Evolutionary conservation across 2,888 invertebrate genomes (phyloP).

Genomic region (Euspilapteryx auroguttella): DNA sequence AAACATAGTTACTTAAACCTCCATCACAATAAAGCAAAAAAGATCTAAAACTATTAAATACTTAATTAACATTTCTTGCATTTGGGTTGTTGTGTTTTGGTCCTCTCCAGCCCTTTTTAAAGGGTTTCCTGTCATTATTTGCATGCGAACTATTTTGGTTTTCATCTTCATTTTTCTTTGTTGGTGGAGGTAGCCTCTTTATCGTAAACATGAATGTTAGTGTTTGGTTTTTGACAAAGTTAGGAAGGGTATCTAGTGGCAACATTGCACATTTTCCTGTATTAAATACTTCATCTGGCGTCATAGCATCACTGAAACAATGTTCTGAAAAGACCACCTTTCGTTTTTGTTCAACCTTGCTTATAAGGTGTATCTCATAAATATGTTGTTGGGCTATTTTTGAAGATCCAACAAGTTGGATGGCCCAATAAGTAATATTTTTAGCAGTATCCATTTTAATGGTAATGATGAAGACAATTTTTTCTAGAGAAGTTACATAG

Average conservation of each 20-base stretch:
- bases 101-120: too few relatives aligned
- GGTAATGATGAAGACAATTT: slow-evolving; percentile 32
- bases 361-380: slow-evolving; percentile 35
- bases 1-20: not conserved
- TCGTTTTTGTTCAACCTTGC: slow-evolving; percentile 26
- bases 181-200: slow-evolving; percentile 16
- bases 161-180: slow-evolving; percentile 11
- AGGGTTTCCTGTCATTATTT: too few relatives aligned
- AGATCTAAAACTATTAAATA: not conserved
- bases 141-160: too few relatives aligned
- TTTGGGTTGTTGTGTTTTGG: too few relatives aligned
- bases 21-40: not conserved
- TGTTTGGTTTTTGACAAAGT: slow-evolving; percentile 29
- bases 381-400: slow-evolving; percentile 28
- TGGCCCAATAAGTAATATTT: slow-evolving; percentile 35
- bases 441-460: slow-evolving; percentile 33
- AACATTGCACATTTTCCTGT: slow-evolving; percentile 31
- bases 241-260: slow-evolving; percentile 22
- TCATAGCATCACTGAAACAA: slow-evolving; percentile 34
- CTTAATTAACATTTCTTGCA: not conserved
- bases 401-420: slow-evolving; percentile 39
- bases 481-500: slow-evolving; percentile 24
- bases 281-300: slow-evolving; percentile 34
- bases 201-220: slow-evolving; percentile 30
- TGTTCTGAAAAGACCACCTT: slow-evolving; percentile 33